Percentiles rank a stretch among this genome's conserved stretches.
phyloP scores from a whole-genome alignment of 2,113 vertebrate genomes.

The Galemys pyrenaicus region DNA sequence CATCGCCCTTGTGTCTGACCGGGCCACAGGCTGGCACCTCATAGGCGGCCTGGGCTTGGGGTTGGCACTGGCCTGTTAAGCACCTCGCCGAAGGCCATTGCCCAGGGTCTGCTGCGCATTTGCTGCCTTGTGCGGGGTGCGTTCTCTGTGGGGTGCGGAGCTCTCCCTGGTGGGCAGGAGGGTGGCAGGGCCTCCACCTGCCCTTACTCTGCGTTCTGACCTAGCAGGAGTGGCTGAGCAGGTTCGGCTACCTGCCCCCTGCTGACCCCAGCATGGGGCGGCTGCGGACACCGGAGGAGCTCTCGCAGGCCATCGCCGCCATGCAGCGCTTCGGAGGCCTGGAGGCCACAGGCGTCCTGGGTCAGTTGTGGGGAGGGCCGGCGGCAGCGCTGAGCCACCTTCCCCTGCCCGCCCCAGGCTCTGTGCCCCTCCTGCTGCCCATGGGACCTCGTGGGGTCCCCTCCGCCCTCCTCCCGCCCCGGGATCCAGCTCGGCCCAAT shows the following conservation, averaged over 20 bases:
- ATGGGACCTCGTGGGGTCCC: accelerated
- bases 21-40: too few species aligned
- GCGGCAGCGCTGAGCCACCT: background rate
- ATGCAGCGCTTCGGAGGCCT: constrained; percentile 98
- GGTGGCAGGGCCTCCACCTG: background rate
- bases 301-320: constrained; percentile 93
- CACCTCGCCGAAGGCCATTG: background rate
- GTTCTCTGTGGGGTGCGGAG: too few species aligned
- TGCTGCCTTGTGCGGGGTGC: too few species aligned
- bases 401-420: background rate
- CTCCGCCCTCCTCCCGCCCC: accelerated
- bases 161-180: background rate
- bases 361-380: constrained; percentile 80
- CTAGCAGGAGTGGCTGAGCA: constrained; percentile 96
- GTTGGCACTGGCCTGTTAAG: background rate
- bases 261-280: constrained; percentile 90
- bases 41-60: background rate
- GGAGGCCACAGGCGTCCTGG: constrained; percentile 92
- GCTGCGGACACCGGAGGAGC: constrained; percentile 92
- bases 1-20: background rate
- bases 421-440: background rate
- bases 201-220: background rate
- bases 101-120: background rate
- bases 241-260: constrained; percentile 96
- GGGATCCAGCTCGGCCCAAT: too few species aligned